These are phyloP conservation scores for Muschampia plurimacula DNA, from an alignment of 2,888 invertebrate genomes.

Conservation along the genomic window DNA sequence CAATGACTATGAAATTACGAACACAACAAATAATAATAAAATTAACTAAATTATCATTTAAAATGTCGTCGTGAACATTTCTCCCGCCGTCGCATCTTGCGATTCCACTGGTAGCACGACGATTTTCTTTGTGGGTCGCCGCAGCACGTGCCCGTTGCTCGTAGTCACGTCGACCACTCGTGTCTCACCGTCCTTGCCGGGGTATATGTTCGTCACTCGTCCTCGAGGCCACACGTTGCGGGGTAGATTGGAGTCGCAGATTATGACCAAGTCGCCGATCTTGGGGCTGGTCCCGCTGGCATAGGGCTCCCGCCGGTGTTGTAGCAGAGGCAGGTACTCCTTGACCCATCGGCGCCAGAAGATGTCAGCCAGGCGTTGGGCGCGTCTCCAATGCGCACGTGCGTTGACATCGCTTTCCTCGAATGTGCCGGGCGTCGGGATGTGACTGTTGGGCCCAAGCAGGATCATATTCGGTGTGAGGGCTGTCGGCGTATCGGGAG, in stretches of 20 bases:
- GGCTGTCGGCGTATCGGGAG: conserved; percentile 47
- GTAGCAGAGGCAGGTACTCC: conserved; percentile 6
- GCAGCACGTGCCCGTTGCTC: background rate
- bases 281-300: background rate
- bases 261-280: background rate
- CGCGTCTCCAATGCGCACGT: background rate
- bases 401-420: background rate
- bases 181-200: background rate
- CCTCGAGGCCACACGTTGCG: conserved; percentile 1
- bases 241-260: background rate
- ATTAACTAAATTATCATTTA: no score
- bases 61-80: conserved; percentile 7
- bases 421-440: conserved; percentile 1
- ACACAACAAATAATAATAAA: no score
- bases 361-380: background rate
- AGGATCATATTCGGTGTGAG: conserved; percentile 56
- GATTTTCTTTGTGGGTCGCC: background rate
- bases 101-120: conserved; percentile 9
- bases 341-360: conserved; percentile 13
- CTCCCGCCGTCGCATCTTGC: conserved; percentile 11
- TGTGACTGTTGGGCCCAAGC: conserved; percentile 35
- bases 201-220: background rate
- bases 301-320: background rate
- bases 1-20: no score
- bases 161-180: conserved; percentile 1